These are phyloP conservation scores for Regulus satrapa DNA, from an alignment of 2,113 vertebrate species.

Conservation along the genomic window DNA sequence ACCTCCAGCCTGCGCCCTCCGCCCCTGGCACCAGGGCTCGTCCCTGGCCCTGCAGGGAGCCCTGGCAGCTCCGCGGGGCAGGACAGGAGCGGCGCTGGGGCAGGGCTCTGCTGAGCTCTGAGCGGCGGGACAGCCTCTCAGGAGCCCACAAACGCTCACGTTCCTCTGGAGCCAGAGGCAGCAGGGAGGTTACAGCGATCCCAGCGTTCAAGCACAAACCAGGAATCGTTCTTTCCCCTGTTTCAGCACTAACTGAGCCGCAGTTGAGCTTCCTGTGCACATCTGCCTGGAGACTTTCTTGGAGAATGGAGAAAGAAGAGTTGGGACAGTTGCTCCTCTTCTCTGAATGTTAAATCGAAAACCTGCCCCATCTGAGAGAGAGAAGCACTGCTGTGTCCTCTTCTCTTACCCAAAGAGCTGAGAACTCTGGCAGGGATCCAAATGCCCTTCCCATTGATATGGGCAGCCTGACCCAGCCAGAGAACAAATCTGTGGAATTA, in stretches of 20 bases:
- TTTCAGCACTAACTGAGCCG: not conserved
- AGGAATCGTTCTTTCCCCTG: not conserved
- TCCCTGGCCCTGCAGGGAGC: accelerated
- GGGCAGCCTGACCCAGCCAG: not conserved
- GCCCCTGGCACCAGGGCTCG: not conserved
- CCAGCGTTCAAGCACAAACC: not conserved
- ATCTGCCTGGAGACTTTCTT: not conserved
- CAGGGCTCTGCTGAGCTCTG: not conserved
- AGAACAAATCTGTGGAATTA: not conserved
- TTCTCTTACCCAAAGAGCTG: not conserved
- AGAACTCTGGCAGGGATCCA: not conserved
- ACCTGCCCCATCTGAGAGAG: not conserved
- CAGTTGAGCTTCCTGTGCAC: not conserved
- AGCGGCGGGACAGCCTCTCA: accelerated
- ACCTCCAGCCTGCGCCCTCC: not conserved
- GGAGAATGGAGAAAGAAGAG: not conserved
- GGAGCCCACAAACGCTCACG: not conserved
- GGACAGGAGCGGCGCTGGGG: accelerated
- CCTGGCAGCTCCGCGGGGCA: accelerated
- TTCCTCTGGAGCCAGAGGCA: not conserved
- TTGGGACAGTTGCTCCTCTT: not conserved
- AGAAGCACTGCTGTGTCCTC: not conserved
- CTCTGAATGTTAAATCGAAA: not conserved
- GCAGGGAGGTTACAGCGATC: not conserved
- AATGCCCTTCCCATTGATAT: not conserved